Base-by-base conservation (phyloP, 2,888 invertebrate species). In the Meloe dianella region DNA sequence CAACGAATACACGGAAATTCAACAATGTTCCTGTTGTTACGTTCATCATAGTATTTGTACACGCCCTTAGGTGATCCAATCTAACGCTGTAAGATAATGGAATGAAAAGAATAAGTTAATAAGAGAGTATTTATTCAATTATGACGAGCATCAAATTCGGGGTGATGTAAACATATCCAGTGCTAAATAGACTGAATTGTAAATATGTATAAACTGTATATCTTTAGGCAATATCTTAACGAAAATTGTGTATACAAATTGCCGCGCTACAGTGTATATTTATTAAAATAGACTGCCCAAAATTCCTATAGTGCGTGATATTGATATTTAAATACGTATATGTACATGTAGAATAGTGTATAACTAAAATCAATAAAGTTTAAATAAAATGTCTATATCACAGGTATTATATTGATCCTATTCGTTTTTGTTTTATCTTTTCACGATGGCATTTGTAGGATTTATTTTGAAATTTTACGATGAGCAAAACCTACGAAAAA, bases 181-280 rank as follows among this genome's bases (percentile, higher is more conserved):
- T 75, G 78, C 74, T 77, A n/a, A n/a, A n/a, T n/a, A 79, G 81
- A 80, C 79, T 80, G 79, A 80, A 64, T 65, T 74, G 74, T 76
- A 76, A 75, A 76, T 74, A 70, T 70, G 68, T 68, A 70, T 63
- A 66, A 68, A 68, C 64, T 66, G 66, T 71, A 59, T 57, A 69
- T 35, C 24, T 51, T 62, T 65, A 65, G 63, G 57, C 64, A 66
- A 65, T 66, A 61, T 63, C 63, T 59, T 59, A 60, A 63, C 64
- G 63, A 64, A 68, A 59, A 60, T 57, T 65, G 68, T 68, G 68
- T 65, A 65, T 63, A 62, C 68, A 68, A 67, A 58, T 62, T 57
- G 65, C 63, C 61, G 57, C 59, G 69, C 69, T 69, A 61, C 60
- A 58, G 65, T 68, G 68, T 66, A 66, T 68, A 70, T 54, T 54